Evolutionary conservation across 1,140 invertebrate genomes (phyloP).

Genomic region (Sminthurides bifidus): DNA sequence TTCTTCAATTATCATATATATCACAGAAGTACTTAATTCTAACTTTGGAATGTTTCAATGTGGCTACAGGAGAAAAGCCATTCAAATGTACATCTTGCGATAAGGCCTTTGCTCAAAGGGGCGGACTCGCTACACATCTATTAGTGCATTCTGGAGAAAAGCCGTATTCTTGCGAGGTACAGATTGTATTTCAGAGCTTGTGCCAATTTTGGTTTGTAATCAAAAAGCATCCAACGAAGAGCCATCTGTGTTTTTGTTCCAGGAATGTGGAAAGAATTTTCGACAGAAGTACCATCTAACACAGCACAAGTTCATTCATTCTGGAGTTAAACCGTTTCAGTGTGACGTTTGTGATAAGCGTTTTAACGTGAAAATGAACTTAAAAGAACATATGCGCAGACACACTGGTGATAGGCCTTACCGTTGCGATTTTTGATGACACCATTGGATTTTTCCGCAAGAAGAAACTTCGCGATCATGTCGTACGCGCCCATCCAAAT

Average conservation of each 20-base stretch:
- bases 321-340: constrained; percentile 42
- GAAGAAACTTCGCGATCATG: constrained; percentile 23
- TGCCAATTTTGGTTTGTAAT: background rate
- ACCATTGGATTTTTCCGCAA: constrained; percentile 24
- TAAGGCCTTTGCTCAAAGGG: constrained; percentile 43
- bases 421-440: constrained; percentile 17
- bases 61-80: constrained; percentile 34
- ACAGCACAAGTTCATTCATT: constrained; percentile 23
- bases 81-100: constrained; percentile 44
- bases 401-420: constrained; percentile 33
- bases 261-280: constrained; percentile 24
- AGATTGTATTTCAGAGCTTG: constrained; percentile 15
- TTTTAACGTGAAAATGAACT: constrained; percentile 40
- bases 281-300: constrained; percentile 22
- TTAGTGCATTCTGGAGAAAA: constrained; percentile 43
- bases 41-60: background rate
- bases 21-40: background rate
- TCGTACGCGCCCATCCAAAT: constrained; percentile 17
- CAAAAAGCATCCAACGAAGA: constrained; percentile 16
- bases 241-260: background rate
- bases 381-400: constrained; percentile 36
- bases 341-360: constrained; percentile 38
- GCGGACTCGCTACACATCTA: constrained; percentile 41
- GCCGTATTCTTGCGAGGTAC: constrained; percentile 38
- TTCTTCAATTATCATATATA: background rate